These are phyloP conservation scores for Actinia equina DNA, from an alignment of 64 coral and sea anemone genomes.

Conservation along the genomic window DNA sequence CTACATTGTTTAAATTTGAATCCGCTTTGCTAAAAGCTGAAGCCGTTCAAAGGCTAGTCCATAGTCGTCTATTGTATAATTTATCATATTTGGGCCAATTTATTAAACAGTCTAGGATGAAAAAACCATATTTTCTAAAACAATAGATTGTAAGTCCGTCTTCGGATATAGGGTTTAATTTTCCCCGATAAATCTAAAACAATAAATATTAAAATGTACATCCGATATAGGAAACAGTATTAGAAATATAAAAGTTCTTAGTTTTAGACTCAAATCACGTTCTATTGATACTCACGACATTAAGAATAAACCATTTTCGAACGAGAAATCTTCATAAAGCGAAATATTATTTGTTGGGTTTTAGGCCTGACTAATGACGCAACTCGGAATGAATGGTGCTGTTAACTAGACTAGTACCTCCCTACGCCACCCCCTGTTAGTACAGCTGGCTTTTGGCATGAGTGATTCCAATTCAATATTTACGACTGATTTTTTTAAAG, in stretches of 20 bases:
- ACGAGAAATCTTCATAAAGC: background rate
- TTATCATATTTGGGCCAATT: too few relatives aligned
- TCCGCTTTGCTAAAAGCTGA: too few relatives aligned
- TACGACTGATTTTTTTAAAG: background rate
- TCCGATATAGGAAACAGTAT: background rate
- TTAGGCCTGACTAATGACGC: background rate
- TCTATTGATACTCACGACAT: background rate
- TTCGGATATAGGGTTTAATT: background rate
- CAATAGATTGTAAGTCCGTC: background rate
- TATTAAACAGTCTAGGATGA: too few relatives aligned
- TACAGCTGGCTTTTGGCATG: background rate
- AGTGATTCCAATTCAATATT: background rate
- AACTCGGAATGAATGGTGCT: background rate
- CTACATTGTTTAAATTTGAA: background rate
- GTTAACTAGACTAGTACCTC: background rate
- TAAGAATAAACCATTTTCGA: background rate
- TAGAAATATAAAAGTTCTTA: background rate
- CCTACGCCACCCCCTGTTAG: constrained; percentile 11
- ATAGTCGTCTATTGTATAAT: too few relatives aligned
- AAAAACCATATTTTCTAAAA: background rate
- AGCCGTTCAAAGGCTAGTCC: too few relatives aligned
- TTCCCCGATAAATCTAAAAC: background rate
- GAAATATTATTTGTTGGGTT: background rate
- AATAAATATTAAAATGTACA: background rate
- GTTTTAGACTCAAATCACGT: background rate